Evolutionary conservation across 2,113 vertebrate genomes (phyloP), one percentile per base, ranked within the genome.

Genomic region (Tauraco erythrolophus): DNA sequence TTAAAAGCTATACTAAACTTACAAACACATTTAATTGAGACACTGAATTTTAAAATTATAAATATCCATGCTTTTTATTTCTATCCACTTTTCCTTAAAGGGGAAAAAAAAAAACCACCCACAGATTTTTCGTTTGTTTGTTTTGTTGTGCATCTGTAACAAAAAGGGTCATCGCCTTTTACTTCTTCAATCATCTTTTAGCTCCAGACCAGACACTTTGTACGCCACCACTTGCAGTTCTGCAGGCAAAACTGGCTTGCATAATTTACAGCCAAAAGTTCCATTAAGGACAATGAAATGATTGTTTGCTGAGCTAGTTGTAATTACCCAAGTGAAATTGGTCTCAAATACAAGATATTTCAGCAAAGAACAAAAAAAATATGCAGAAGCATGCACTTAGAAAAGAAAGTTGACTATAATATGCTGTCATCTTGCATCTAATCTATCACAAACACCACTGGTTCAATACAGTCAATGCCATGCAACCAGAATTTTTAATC

Each of bases 401-500:
- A 85, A 23, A 91, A 91, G 8, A 46, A 70, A 57, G 28, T 11
- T 58, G 41, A 53, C 33, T 45, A 1, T 23, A 88, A 65, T 8
- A 57, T 9, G 75, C 7, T 54, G 14, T 56, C 81, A 22, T 14
- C 48, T 88, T 58, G 45, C 19, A 68, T n/a, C 7, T 43, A 53
- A 94, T 31, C 45, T 50, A 30, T 60, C 57, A 53, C 22, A 75
- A 85, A 39, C 72, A 65, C 31, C 28, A 58, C 39, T 33, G 35
- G 39, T 79, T 91, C 50, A 45, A 37, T 84, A 96, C 82, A 76
- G 81, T 43, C 56, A 82, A 48, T 27, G 48, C 14, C 45, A 81
- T 4, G 15, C 46, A 84, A 88, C 39, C 70, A 93, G 77, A 88
- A 96, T 68, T 89, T 80, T 85, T 89, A 81, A 96, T 93, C 84